A percentile compares a stretch with the other conserved stretches of the same genome.
These are phyloP conservation scores for Littorina saxatilis DNA, from an alignment of 1,140 invertebrate genomes.

Conservation along the genomic window DNA sequence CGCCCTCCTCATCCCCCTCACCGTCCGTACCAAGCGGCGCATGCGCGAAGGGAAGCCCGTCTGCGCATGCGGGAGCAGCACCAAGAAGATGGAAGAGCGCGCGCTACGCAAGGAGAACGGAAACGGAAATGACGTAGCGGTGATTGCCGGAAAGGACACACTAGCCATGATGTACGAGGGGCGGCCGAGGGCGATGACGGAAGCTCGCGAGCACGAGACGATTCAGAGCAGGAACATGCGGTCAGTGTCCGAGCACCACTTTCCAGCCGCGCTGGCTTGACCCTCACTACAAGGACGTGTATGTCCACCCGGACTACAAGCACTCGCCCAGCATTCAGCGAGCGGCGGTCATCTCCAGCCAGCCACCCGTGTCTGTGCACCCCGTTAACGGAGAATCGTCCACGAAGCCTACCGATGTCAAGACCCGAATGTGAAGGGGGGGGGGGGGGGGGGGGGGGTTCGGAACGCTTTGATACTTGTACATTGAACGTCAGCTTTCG, in stretches of 20 bases:
- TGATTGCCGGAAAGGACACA: constrained; percentile 1
- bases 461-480: neutral
- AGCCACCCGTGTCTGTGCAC: neutral
- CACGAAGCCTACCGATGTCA: neutral
- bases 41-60: constrained; percentile 25
- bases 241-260: constrained; percentile 4
- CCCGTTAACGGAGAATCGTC: neutral
- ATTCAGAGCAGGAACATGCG: neutral
- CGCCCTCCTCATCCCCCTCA: constrained; percentile 17
- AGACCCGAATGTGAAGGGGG: neutral
- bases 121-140: constrained; percentile 34
- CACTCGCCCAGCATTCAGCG: neutral
- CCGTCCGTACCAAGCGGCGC: constrained; percentile 24
- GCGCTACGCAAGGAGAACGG: neutral
- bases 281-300: constrained; percentile 17
- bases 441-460: constrained; percentile 12
- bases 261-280: constrained; percentile 28
- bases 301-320: neutral
- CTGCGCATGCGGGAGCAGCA: constrained; percentile 28
- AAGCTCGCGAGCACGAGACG: neutral
- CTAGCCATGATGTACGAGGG: neutral
- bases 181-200: neutral
- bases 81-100: constrained; percentile 11
- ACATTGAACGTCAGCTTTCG: neutral
- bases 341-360: neutral